Evolutionary conservation across 2,888 invertebrate genomes (phyloP).

Genomic region (Hanleya hanleyi): DNA sequence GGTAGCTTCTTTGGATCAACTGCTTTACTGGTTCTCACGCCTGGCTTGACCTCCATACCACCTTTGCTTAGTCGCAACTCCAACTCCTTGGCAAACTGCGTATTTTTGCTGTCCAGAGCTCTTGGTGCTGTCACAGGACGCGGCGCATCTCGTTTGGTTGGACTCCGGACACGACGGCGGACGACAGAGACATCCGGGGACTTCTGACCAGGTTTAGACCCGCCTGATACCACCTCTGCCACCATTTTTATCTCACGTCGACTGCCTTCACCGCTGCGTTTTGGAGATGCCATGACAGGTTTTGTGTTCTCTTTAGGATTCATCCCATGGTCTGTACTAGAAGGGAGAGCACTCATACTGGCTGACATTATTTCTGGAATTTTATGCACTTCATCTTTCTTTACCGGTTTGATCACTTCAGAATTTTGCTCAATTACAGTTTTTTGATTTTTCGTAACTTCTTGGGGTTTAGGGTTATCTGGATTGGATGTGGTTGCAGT

Average conservation of each 20-base stretch:
- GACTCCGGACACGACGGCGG: background rate
- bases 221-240: background rate
- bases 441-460: background rate
- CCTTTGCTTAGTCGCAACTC: constrained; percentile 49
- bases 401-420: background rate
- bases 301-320: background rate
- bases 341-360: background rate
- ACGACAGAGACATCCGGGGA: background rate
- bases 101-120: constrained; percentile 28
- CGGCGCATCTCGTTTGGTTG: constrained; percentile 12
- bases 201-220: background rate
- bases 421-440: background rate
- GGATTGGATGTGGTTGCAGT: background rate
- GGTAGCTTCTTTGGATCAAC: constrained; percentile 28
- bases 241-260: background rate
- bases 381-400: background rate
- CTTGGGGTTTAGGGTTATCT: background rate
- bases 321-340: background rate
- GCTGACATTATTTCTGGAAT: background rate
- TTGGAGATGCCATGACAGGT: background rate
- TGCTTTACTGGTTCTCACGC: background rate
- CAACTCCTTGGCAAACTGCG: constrained; percentile 55
- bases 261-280: background rate
- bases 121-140: constrained; percentile 2
- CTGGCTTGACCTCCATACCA: constrained; percentile 18